Evolutionary conservation across 92 coral and sea anemone genomes (phyloP).

Genomic region (Umimayanthus kanabou): DNA sequence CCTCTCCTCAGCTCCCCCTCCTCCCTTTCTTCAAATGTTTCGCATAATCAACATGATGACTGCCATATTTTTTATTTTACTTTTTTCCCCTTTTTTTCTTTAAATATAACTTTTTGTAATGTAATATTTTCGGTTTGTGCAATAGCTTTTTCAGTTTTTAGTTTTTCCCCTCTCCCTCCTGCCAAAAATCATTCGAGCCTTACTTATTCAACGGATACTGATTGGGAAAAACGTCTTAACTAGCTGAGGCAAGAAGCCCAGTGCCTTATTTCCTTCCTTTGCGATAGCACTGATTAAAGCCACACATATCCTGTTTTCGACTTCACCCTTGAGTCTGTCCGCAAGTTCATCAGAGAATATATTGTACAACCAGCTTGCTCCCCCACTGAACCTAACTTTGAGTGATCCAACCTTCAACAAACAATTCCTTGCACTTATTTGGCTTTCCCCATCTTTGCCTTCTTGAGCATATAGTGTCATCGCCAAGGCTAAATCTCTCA

Average conservation of each 20-base stretch:
- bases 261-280: constrained; percentile 68
- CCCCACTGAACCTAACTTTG: constrained; percentile 70
- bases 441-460: constrained; percentile 37
- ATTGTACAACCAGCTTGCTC: constrained; percentile 90
- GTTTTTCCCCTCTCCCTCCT: too few species aligned
- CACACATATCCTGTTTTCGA: constrained; percentile 63
- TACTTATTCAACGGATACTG: neutral
- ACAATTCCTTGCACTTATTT: constrained; percentile 67
- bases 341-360: constrained; percentile 74
- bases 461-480: constrained; percentile 63
- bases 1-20: too few species aligned
- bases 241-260: constrained; percentile 57
- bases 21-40: too few species aligned
- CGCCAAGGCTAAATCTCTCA: constrained; percentile 64
- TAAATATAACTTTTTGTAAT: too few species aligned
- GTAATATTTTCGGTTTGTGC: too few species aligned
- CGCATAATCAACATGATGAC: too few species aligned
- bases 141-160: too few species aligned
- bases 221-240: constrained; percentile 47
- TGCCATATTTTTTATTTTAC: too few species aligned
- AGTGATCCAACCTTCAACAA: constrained; percentile 66
- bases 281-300: constrained; percentile 61
- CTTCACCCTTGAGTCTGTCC: constrained; percentile 59
- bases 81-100: too few species aligned
- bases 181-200: too few species aligned